A percentile compares a stretch with the other conserved stretches of the same genome.
Conservation (phyloP, 1,140 invertebrate species). For the Dufourea novaeangliae region DNA sequence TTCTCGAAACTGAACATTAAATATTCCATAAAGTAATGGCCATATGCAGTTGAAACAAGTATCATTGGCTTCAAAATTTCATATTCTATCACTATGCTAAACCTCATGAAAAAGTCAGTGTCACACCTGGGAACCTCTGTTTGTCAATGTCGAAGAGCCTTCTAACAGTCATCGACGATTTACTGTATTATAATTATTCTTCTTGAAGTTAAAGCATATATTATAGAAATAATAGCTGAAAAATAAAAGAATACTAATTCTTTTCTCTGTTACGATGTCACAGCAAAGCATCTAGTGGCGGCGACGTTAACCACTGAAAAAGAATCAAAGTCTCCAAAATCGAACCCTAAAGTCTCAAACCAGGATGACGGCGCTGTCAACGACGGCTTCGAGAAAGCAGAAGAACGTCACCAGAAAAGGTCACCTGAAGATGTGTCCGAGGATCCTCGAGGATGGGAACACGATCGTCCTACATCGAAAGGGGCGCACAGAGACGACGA, state of each 20-base stretch:
- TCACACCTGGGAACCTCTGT: too few relatives aligned
- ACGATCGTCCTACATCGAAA: slow-evolving; percentile 3
- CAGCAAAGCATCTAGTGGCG: slow-evolving; percentile 27
- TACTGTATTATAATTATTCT: too few relatives aligned
- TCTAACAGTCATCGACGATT: too few relatives aligned
- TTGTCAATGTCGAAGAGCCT: too few relatives aligned
- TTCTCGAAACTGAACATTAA: too few relatives aligned
- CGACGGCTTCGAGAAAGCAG: slow-evolving; percentile 60
- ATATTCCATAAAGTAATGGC: too few relatives aligned
- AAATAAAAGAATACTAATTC: neutral
- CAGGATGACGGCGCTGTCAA: slow-evolving; percentile 59
- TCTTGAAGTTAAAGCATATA: neutral
- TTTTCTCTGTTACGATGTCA: neutral
- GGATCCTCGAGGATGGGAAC: neutral
- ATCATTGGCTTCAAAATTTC: too few relatives aligned
- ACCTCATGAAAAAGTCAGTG: too few relatives aligned
- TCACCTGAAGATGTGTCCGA: neutral
- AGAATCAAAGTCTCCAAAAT: slow-evolving; percentile 35
- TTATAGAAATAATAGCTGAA: neutral
- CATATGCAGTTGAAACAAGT: too few relatives aligned
- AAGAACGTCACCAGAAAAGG: slow-evolving; percentile 34
- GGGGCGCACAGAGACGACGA: slow-evolving; percentile 40
- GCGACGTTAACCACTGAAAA: slow-evolving; percentile 47
- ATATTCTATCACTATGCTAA: too few relatives aligned
- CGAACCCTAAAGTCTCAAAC: neutral